Conservation (phyloP, 2,113 vertebrate species). For the Semicossyphus pulcher region DNA sequence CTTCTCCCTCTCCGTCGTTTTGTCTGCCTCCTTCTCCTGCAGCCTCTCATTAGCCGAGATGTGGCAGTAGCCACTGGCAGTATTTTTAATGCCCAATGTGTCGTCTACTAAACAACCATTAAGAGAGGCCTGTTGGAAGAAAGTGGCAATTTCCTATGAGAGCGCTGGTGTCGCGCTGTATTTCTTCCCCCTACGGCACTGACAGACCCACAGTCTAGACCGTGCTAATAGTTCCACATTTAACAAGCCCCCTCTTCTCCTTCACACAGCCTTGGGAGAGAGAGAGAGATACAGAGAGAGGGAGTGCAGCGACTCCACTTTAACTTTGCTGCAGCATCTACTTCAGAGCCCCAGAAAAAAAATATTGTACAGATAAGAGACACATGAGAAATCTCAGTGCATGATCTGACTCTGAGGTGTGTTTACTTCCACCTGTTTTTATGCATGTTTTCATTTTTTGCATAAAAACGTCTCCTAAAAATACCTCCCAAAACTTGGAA, state of each 20-base stretch:
- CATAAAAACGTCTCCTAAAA: too few species aligned
- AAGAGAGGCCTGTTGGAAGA: constrained; percentile 53
- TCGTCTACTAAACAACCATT: constrained; percentile 71
- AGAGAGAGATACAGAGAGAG: neutral
- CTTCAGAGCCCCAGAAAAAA: too few species aligned
- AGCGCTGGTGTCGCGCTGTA: constrained; percentile 50
- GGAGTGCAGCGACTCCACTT: neutral
- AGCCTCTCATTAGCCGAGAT: constrained; percentile 48
- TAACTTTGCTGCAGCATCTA: neutral
- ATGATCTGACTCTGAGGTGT: too few species aligned
- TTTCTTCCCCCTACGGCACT: constrained; percentile 55
- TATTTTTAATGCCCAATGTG: constrained; percentile 61
- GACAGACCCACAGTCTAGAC: constrained; percentile 64
- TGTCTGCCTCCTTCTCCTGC: constrained; percentile 14
- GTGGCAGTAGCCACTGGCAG: constrained; percentile 39
- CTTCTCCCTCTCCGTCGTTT: neutral
- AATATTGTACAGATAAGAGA: too few species aligned
- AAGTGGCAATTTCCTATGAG: constrained; percentile 75
- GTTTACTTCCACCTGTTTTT: too few species aligned
- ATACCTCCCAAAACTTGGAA: too few species aligned
- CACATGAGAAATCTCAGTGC: too few species aligned
- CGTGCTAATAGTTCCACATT: constrained; percentile 68
- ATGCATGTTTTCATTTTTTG: too few species aligned
- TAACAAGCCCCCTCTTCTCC: constrained; percentile 43
- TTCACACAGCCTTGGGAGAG: constrained; percentile 11